Evolutionary conservation across 2,797 vertebrate genomes (phyloP), one percentile per base, ranked within the genome.

Genomic region (Neosalanx taihuensis): DNA sequence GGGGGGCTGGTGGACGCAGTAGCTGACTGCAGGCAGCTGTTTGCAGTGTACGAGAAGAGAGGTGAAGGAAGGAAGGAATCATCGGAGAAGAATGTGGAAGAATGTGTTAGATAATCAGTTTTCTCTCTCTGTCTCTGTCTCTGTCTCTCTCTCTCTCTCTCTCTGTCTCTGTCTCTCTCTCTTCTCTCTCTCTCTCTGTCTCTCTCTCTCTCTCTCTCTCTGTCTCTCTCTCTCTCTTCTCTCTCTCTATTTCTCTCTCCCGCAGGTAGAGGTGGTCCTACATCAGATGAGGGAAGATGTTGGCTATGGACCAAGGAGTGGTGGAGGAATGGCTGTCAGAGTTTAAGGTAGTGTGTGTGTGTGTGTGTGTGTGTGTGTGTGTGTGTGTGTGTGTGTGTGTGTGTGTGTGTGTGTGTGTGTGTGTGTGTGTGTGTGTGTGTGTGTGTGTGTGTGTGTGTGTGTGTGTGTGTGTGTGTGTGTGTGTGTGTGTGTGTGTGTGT

Each of bases 291-390:
- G 91, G 94, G 93, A 97, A 95, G 89, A 99, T 99, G 97, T 91
- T 97, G 93, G 95, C 94, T 85, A 95, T 96, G 91, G 97, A 98
- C 86, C 95, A 95, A 93, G 97, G 96, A 83, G 85, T 95, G 89
- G 96, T 99, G 91, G 96, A 98, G 88, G 97, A 99, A 81, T 99
- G 97, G 97, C 92, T 99, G 79, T 99, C 97, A 79, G 97, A 98
- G 82, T 99, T 94, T 94, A 99, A 99, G 96, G 97, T 99, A 85
- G 9, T 72, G 4, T 26, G 6, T 17, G 12, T 58, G 20, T 66
- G 15, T 69, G 37, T 61, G 35, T 51, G 4, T 33, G 46, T 72
- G 31, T 23, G 4, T 62, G 18, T 35, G 7, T 61, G 35, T 51
- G 4, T 33, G 46, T 72, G 31, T 23, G 4, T 62, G 18, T 35